A percentile compares a stretch with the other conserved stretches of the same genome.
phyloP scores from a whole-genome alignment of 2,797 vertebrate genomes.

The Sebastes melanostomus region DNA sequence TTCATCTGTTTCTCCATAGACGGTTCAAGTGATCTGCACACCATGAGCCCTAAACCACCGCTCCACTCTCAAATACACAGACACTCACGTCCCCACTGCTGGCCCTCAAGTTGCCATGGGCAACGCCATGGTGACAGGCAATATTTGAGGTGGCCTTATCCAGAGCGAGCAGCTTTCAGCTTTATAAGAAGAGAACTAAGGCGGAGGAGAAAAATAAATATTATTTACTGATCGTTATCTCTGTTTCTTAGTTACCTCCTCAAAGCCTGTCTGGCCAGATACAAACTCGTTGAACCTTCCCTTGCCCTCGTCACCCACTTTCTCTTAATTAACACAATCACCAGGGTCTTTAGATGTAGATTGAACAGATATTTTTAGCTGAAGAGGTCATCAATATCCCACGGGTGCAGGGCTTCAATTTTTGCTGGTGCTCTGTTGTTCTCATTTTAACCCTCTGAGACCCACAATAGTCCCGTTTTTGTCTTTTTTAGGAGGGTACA shows the following conservation, averaged over 20 bases:
- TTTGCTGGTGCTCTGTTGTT: background rate
- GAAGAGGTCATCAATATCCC: background rate
- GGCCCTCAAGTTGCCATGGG: constrained; percentile 39
- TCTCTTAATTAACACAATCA: background rate
- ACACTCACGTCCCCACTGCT: background rate
- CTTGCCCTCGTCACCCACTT: background rate
- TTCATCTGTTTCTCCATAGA: background rate
- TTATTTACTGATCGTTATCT: constrained; percentile 40
- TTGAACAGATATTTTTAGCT: background rate
- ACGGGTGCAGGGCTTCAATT: background rate
- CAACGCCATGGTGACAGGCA: constrained; percentile 39
- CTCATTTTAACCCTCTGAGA: background rate
- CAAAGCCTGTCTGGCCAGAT: constrained; percentile 11
- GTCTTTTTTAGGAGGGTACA: no score
- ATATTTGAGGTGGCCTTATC: constrained; percentile 44
- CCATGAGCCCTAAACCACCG: background rate
- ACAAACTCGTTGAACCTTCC: background rate
- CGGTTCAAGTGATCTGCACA: constrained; percentile 8
- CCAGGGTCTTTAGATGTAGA: background rate
- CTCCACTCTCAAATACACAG: background rate
- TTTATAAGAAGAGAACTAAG: constrained; percentile 10
- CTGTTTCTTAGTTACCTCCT: constrained; percentile 7
- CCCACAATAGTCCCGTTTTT: no score
- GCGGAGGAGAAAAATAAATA: background rate
- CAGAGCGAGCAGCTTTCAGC: constrained; percentile 17